Evolutionary conservation across 1,140 invertebrate species (phyloP).

Genomic region (Leptinotarsa defecta): DNA sequence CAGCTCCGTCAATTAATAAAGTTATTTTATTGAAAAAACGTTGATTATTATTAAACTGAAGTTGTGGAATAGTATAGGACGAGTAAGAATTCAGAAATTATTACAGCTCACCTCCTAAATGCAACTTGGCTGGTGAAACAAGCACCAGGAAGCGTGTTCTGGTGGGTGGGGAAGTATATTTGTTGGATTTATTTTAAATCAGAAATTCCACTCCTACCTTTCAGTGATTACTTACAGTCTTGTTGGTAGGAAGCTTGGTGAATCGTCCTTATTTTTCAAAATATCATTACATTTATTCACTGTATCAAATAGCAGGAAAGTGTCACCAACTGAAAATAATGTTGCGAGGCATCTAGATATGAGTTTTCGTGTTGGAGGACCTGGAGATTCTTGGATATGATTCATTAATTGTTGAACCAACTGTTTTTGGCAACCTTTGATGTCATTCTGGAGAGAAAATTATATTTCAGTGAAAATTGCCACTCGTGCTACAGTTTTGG

Average conservation of each 20-base stretch:
- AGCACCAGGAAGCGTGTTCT: too few relatives aligned
- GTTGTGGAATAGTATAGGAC: too few relatives aligned
- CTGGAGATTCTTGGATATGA: slow-evolving; percentile 86
- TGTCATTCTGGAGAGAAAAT: slow-evolving; percentile 77
- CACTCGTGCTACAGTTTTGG: too few relatives aligned
- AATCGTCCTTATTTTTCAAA: slow-evolving; percentile 96
- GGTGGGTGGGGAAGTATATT: too few relatives aligned
- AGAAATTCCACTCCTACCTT: too few relatives aligned
- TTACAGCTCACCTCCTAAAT: too few relatives aligned
- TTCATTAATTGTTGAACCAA: slow-evolving; percentile 90
- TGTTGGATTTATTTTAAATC: too few relatives aligned
- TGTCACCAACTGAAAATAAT: slow-evolving; percentile 96
- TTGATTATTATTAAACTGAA: too few relatives aligned
- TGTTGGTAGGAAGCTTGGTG: slow-evolving; percentile 89
- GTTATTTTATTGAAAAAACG: too few relatives aligned
- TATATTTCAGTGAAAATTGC: slow-evolving; percentile 4
- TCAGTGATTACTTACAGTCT: slow-evolving; percentile 78
- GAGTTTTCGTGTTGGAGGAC: slow-evolving; percentile 90
- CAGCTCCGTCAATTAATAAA: too few relatives aligned
- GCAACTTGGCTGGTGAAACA: too few relatives aligned
- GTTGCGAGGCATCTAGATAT: slow-evolving; percentile 92
- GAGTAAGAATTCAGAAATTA: too few relatives aligned
- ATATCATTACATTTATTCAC: slow-evolving; percentile 99
- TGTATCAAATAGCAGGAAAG: slow-evolving; percentile 94
- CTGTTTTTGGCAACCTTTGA: slow-evolving; percentile 95